Base-by-base conservation (phyloP, 1,140 invertebrate genomes). In the Magallana angulata region DNA sequence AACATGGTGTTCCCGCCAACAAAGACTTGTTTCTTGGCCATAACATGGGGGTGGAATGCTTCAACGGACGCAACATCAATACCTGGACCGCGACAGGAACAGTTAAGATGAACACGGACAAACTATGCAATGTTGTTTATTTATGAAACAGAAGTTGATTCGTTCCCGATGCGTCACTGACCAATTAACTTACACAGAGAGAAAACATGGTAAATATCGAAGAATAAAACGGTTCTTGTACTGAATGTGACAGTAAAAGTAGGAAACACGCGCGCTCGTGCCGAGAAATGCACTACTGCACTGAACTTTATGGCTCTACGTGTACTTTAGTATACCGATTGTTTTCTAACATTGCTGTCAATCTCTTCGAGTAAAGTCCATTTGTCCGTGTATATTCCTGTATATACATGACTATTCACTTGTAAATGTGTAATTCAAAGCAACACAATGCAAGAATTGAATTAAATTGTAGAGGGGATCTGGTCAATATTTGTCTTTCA, bases 401-500 rank as follows among this genome's bases (percentile, higher is more conserved):
- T 48, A 5, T 48, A 48, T 48, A 48, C 36, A 48, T 48, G 36
- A 48, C 36, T 48, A 48, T 48, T 48, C 36, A 48, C 36, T 48
- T 48, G 36, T 48, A 48, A 48, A 48, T 48, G 36, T 48, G 36
- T 48, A 48, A 48, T 48, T 48, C 36, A 48, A 48, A 48, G 68
- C 8, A 8, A 76, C 36, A 12, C 9, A 76, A 76, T 76, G 68
- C 68, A 76, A 30, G 68, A 76, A 76, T 30, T 76, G 36, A 76
- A 76, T 76, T 30, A 76, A 76, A 76, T 24, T 18, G 24, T 12
- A 24, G 36, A 48, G 36, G 36, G 36, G 36, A 48, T 30, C 68
- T 76, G 68, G 68, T 76, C 24, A 76, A 24, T 76, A 76, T 76
- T 76, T 30, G 68, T 76, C 36, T 76, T 76, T 76, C 18, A 76